Conservation (phyloP, 2,888 invertebrate species). For the Drosophila kokeensis region DNA sequence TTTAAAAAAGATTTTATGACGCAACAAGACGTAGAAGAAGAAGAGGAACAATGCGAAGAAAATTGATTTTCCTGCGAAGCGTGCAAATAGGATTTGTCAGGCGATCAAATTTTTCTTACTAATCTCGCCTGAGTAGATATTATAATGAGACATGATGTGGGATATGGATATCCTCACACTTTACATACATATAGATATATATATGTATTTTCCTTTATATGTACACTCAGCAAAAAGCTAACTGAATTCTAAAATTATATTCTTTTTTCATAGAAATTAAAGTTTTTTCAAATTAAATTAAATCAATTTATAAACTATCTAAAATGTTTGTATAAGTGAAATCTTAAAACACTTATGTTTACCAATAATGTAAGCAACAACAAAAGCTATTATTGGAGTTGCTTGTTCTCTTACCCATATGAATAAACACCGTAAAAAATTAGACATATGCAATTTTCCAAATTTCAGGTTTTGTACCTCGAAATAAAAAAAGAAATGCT, state of each 20-base stretch:
- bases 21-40: conserved; percentile 10
- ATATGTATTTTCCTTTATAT: background rate
- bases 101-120: conserved; percentile 63
- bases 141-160: conserved; percentile 40
- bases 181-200: background rate
- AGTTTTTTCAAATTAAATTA: no score
- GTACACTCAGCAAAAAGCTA: background rate
- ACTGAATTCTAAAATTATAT: rapidly evolving
- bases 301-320: no score
- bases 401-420: background rate
- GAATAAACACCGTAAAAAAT: background rate
- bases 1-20: conserved; percentile 48
- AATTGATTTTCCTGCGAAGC: conserved; percentile 75
- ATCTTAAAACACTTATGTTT: background rate
- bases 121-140: conserved; percentile 31
- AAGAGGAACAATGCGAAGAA: conserved; percentile 15
- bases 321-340: no score
- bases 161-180: conserved; percentile 1
- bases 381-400: no score
- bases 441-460: no score
- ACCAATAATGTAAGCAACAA: background rate
- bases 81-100: conserved; percentile 79
- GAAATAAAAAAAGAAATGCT: background rate
- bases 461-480: background rate
- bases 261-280: background rate